These are phyloP conservation scores for Trachymyrmex septentrionalis DNA, from an alignment of 1,140 invertebrate genomes.

Conservation along the genomic window DNA sequence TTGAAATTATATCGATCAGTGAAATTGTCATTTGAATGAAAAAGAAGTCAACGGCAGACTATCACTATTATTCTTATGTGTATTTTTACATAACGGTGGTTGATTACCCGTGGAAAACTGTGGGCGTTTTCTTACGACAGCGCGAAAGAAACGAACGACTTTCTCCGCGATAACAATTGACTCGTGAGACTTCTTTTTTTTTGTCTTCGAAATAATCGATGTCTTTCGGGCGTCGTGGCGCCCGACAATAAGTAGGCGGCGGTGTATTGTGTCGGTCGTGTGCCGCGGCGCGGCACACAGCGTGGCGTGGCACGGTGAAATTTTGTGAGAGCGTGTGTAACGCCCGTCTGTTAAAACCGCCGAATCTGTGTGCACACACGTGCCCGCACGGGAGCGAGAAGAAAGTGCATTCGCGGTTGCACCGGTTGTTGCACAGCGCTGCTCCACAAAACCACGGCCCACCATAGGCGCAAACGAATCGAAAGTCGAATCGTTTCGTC, in stretches of 20 bases:
- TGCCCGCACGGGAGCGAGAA: constrained; percentile 64
- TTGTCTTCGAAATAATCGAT: constrained; percentile 69
- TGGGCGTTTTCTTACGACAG: constrained; percentile 39
- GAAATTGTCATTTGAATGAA: background rate
- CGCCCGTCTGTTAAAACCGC: constrained; percentile 71
- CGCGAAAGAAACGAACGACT: constrained; percentile 48
- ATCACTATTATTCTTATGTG: constrained; percentile 29
- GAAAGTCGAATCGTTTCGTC: constrained; percentile 70
- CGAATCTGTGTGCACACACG: constrained; percentile 68
- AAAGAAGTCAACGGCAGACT: background rate
- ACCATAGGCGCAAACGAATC: constrained; percentile 69
- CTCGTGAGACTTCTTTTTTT: constrained; percentile 32
- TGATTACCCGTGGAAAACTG: constrained; percentile 33
- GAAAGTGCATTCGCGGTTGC: constrained; percentile 75
- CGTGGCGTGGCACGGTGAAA: constrained; percentile 64
- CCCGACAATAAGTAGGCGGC: constrained; percentile 41
- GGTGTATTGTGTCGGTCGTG: constrained; percentile 40
- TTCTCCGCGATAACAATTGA: constrained; percentile 66
- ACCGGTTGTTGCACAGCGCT: constrained; percentile 76
- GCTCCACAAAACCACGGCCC: constrained; percentile 74
- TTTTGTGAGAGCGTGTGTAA: constrained; percentile 74
- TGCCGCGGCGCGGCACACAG: background rate
- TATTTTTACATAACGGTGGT: constrained; percentile 49
- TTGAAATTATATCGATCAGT: background rate
- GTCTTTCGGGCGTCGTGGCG: constrained; percentile 46